Percentiles rank a stretch among this genome's conserved stretches.
Conservation (phyloP, 2,888 invertebrate genomes). For the Cordylochernes scorpioides region DNA sequence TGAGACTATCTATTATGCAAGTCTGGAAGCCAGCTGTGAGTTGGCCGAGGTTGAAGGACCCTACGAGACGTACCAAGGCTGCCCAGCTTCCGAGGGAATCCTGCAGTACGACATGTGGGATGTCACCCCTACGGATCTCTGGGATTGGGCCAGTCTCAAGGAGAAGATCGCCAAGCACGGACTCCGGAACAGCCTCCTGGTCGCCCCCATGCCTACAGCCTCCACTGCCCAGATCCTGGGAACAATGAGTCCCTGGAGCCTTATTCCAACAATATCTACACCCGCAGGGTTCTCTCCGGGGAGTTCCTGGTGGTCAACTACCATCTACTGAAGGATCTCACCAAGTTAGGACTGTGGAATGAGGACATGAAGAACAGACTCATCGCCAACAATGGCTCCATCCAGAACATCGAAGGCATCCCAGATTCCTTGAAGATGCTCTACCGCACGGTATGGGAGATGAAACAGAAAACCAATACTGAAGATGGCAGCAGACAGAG, state of each 20-base stretch:
- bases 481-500: slow-evolving; percentile 90
- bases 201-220: slow-evolving; percentile 97
- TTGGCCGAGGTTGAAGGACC: slow-evolving; percentile 53
- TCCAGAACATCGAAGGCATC: slow-evolving; percentile 48
- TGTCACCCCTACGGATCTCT: slow-evolving; percentile 52
- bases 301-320: slow-evolving; percentile 84
- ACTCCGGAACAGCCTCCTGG: slow-evolving; percentile 62
- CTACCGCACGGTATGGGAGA: slow-evolving; percentile 94
- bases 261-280: slow-evolving; percentile 90
- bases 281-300: slow-evolving; percentile 70
- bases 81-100: slow-evolving; percentile 77
- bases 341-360: slow-evolving; percentile 69
- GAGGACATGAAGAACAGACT: slow-evolving; percentile 83
- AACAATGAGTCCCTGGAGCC: slow-evolving; percentile 97
- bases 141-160: slow-evolving; percentile 65
- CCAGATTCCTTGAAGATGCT: slow-evolving; percentile 56
- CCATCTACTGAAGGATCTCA: slow-evolving; percentile 71
- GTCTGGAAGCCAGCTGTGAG: slow-evolving; percentile 82
- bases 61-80: slow-evolving; percentile 71
- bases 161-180: slow-evolving; percentile 61
- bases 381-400: slow-evolving; percentile 67
- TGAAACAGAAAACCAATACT: slow-evolving; percentile 66
- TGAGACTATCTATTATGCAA: slow-evolving; percentile 91
- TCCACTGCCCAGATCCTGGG: slow-evolving; percentile 92
- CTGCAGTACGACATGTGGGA: slow-evolving; percentile 95